Base-by-base conservation (phyloP, 2,113 vertebrate species). In the Entomyzon cyanotis region DNA sequence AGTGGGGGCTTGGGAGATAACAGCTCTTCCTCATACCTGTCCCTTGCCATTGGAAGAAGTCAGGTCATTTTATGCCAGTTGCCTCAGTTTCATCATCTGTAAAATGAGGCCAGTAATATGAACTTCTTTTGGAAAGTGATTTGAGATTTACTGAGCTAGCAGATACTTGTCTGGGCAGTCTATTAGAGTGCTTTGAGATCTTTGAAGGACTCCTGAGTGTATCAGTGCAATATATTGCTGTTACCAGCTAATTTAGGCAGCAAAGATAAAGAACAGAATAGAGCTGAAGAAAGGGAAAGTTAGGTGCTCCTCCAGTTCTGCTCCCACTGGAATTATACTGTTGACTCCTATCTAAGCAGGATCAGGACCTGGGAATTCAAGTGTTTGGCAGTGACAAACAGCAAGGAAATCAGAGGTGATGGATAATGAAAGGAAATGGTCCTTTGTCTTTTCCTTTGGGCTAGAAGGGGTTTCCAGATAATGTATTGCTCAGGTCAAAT, bases 401-500 rank as follows among this genome's bases (percentile, higher is more conserved):
- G 33, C 65, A 87, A 87, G 78, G 90, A 95, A 96, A 92, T 94
- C 87, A 82, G 20, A 87, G 92, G 89, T 84, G 76, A 96, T 84
- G 84, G 90, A 94, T 94, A 87, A 50, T 82, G 39, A 78, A 93
- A 94, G 91, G 65, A 91, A 94, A 90, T 88, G 55, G 79, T 84
- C 93, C 70, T 77, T 62, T 90, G 74, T 86, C 79, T 39, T 39
- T 9, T 39, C 39, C 9, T 39, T 39, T 79, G 86, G 87, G 78
- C 69, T 91, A 52, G 88, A 90, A 96, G 49, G 53, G 42, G 75
- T 87, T 96, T 93, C 39, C 11, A 95, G 92, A 65, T 91, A 93
- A 95, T 93, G 68, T 96, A 96, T 97, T 94, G 87, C 94, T 93
- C 74, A 94, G 96, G 96, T 96, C 96, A 89, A 95, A 94, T 71